phyloP scores from a whole-genome alignment of 2,888 invertebrate genomes.

The Drosophila kokeensis region DNA sequence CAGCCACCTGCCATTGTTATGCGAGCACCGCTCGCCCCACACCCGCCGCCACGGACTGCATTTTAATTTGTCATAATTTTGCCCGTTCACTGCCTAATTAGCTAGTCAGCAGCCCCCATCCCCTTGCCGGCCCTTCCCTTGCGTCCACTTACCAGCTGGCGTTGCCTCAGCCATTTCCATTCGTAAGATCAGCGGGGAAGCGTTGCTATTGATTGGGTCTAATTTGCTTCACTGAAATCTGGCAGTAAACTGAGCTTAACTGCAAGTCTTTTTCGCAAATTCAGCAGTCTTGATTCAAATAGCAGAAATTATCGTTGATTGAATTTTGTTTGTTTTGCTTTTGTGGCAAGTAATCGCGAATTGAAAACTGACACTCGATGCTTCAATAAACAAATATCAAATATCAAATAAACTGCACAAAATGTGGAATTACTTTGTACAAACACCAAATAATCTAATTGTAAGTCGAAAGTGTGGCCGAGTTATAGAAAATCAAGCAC shows the following conservation, averaged over 20 bases:
- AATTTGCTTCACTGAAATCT: conserved; percentile 23
- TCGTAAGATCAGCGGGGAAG: conserved; percentile 6
- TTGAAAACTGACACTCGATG: neutral
- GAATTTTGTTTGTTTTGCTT: neutral
- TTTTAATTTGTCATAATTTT: conserved; percentile 79
- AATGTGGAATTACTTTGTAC: too few species aligned
- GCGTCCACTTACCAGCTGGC: conserved; percentile 19
- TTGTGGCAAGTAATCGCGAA: neutral
- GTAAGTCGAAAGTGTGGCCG: too few species aligned
- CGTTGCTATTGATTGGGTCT: conserved; percentile 6
- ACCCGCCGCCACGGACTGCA: conserved; percentile 30
- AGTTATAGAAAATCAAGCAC: too few species aligned
- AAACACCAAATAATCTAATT: too few species aligned
- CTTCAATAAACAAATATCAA: neutral
- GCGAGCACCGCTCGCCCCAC: neutral
- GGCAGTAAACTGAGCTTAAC: conserved; percentile 3
- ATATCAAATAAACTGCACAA: neutral
- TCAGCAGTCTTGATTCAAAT: neutral
- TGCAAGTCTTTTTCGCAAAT: neutral
- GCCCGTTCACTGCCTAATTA: conserved; percentile 68
- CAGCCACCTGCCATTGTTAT: conserved; percentile 63
- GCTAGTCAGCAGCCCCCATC: conserved; percentile 50
- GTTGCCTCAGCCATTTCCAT: conserved; percentile 16
- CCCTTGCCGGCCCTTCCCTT: neutral
- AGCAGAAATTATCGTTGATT: neutral